Conservation (phyloP, 2,888 invertebrate species). For the Stenodera caucasica region DNA sequence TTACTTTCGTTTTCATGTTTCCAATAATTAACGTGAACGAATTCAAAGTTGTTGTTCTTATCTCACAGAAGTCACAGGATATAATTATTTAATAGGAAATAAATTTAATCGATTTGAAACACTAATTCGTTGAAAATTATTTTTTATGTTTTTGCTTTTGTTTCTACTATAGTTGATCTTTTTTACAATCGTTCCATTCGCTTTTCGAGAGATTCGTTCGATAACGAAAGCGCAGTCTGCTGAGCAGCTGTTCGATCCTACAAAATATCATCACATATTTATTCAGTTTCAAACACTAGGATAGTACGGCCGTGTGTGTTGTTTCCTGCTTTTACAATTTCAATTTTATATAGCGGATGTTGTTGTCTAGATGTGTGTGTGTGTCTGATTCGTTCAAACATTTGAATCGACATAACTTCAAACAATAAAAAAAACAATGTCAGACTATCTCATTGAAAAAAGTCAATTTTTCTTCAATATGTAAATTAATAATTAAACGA, state of each 20-base stretch:
- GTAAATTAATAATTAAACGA: neutral
- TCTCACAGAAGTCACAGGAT: no score
- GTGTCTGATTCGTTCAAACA: neutral
- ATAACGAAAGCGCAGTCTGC: constrained; percentile 6
- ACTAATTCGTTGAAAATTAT: no score
- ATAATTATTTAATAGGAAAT: no score
- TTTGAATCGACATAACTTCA: neutral
- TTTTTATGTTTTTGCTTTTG: no score
- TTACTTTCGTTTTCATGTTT: no score
- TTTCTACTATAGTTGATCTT: no score
- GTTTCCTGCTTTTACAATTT: neutral
- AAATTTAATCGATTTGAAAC: no score
- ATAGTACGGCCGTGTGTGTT: no score
- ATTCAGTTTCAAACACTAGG: neutral
- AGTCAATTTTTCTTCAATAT: neutral
- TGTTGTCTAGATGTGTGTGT: neutral
- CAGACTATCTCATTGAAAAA: neutral
- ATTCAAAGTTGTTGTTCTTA: no score
- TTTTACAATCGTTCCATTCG: no score
- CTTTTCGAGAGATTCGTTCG: neutral
- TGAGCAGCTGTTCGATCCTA: constrained; percentile 3
- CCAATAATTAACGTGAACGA: no score
- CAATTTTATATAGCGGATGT: neutral
- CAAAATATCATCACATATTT: neutral
- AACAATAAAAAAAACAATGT: neutral